Percentiles rank a stretch among this genome's conserved stretches.
phyloP scores from a whole-genome alignment of 2,797 vertebrate species.

The Hemitrygon akajei region DNA sequence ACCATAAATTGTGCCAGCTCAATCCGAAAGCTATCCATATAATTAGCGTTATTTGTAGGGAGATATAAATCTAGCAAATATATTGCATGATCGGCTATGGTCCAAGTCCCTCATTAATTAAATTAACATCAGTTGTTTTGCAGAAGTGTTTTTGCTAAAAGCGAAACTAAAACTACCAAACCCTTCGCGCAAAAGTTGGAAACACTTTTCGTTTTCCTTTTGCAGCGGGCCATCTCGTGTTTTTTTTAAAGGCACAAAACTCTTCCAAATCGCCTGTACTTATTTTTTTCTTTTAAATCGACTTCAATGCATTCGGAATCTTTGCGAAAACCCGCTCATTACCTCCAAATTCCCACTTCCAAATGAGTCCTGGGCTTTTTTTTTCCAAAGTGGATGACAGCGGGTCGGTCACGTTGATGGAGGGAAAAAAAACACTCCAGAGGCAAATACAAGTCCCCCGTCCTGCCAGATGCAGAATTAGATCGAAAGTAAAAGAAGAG shows the following conservation, averaged over 20 bases:
- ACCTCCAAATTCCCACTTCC: slow-evolving; percentile 28
- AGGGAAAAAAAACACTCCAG: background rate
- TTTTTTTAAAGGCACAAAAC: background rate
- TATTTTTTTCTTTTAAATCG: background rate
- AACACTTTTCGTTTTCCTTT: slow-evolving; percentile 15
- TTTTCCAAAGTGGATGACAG: slow-evolving; percentile 8
- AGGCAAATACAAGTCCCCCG: background rate
- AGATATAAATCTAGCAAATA: background rate
- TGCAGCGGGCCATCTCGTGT: background rate
- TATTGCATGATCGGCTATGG: background rate
- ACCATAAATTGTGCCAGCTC: background rate
- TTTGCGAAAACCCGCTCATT: background rate
- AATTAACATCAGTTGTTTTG: background rate
- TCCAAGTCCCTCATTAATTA: slow-evolving; percentile 1
- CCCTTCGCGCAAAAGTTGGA: slow-evolving; percentile 17
- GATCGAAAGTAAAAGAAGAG: slow-evolving; percentile 98
- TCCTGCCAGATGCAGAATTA: slow-evolving; percentile 46
- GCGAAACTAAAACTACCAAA: slow-evolving; percentile 31
- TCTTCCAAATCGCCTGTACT: background rate
- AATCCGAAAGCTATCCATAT: background rate
- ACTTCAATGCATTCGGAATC: background rate
- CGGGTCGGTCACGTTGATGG: background rate
- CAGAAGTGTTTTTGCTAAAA: slow-evolving; percentile 25
- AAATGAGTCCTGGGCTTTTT: background rate
- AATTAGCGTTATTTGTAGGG: background rate